These are phyloP conservation scores for Chymomyza amoena DNA, from an alignment of 2,888 invertebrate genomes.

Conservation along the genomic window DNA sequence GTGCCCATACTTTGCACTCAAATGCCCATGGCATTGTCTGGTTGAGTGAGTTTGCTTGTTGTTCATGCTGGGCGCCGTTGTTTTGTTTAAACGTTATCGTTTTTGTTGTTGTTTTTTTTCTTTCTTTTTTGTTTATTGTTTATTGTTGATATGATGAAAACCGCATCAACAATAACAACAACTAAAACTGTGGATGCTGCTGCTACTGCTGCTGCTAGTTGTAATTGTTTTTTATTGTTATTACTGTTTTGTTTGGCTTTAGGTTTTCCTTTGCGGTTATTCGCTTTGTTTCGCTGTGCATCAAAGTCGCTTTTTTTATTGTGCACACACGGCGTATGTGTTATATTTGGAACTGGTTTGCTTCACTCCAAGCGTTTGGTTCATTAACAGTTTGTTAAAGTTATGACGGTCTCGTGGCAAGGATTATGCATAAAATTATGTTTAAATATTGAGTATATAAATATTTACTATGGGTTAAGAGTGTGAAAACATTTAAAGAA, in stretches of 20 bases:
- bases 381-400: conserved; percentile 15
- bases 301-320: conserved; percentile 27
- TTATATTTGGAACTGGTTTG: conserved; percentile 18
- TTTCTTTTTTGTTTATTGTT: conserved; percentile 36
- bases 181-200: not conserved
- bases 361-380: not conserved
- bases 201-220: not conserved
- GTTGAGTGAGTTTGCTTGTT: conserved; percentile 62
- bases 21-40: conserved; percentile 64
- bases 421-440: not conserved
- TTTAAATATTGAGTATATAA: not conserved
- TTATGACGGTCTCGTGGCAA: not conserved
- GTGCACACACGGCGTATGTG: conserved; percentile 32
- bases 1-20: conserved; percentile 48
- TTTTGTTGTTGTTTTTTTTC: conserved; percentile 54
- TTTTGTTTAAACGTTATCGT: conserved; percentile 71
- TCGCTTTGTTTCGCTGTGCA: conserved; percentile 19
- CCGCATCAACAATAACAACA: not conserved
- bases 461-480: not conserved
- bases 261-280: conserved; percentile 30
- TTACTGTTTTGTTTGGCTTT: conserved; percentile 34
- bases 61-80: conserved; percentile 63
- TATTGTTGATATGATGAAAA: conserved; percentile 59
- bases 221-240: conserved; percentile 9
- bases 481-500: too few species aligned